Base-by-base conservation (phyloP, 2,888 invertebrate species). In the Tolmerus cingulatus region DNA sequence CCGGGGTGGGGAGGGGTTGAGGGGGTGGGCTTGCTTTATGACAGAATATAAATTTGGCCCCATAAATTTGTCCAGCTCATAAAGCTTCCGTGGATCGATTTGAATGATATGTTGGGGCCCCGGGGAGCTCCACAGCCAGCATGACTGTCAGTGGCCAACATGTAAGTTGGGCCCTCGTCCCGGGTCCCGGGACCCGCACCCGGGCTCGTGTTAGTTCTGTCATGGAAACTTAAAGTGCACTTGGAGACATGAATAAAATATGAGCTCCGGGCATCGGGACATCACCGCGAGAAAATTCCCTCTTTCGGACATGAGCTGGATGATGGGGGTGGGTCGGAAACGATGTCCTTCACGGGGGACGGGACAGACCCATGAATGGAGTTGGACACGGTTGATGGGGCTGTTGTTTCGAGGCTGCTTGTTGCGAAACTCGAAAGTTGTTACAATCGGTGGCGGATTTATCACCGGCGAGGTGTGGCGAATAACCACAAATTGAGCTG, bases 41-140 rank as follows among this genome's bases (percentile, higher is more conserved):
- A 81, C 81, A 81, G 81, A 81, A 81, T 81, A 81, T 81, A 81
- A 81, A 81, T 81, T 81, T 81, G 34, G 81, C 34, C 66, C 66
- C 81, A 81, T 81, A 81, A 81, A 81, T 81, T 81, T 81, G 81
- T 51, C 81, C 34, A 81, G 55, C 81, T 81, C 81, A 81, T 81
- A 81, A 81, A 81, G 51, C 55, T 81, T 30, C 55, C 57, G 27
- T 81, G 55, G 81, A 81, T 81, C 81, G 81, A 81, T 81, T 81
- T 51, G 51, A 55, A 30, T 51, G 55, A 55, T 55, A 55, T 81
- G 51, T 81, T 51, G 81, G 81, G 5, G 55, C 3, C 81, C 66
- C 1, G 66, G 66, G 66, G 66, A n/a, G n/a, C 55, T 66, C 66
- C 66, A 1, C 5, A 66, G 55, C 55, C 55, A 19, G 55, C 55